Conservation (phyloP, 2,113 vertebrate genomes). For the Eleginops maclovinus region DNA sequence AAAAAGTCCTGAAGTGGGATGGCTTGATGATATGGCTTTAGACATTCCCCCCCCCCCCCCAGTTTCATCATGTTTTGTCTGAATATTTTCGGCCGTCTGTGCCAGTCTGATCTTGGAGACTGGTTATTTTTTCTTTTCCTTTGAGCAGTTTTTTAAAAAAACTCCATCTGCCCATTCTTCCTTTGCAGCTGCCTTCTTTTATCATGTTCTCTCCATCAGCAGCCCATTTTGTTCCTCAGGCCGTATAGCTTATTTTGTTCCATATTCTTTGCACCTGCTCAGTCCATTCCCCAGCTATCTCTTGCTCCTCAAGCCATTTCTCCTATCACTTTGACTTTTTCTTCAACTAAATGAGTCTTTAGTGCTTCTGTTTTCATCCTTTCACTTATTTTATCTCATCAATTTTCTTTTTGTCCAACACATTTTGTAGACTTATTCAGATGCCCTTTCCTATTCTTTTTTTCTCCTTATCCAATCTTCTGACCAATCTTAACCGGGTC, state of each 20-base stretch:
- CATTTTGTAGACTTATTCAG: constrained; percentile 22
- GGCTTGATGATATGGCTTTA: not conserved
- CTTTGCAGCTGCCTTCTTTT: constrained; percentile 53
- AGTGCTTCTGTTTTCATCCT: constrained; percentile 27
- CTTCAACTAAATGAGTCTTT: constrained; percentile 46
- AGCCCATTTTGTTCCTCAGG: constrained; percentile 41
- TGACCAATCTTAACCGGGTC: not conserved
- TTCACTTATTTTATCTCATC: constrained; percentile 24
- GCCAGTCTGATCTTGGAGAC: constrained; percentile 29
- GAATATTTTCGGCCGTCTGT: constrained; percentile 29
- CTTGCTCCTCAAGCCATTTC: constrained; percentile 35
- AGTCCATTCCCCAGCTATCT: constrained; percentile 17
- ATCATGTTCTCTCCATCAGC: constrained; percentile 38
- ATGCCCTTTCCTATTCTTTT: constrained; percentile 2
- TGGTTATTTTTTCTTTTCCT: constrained; percentile 49
- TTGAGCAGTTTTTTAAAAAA: constrained; percentile 16
- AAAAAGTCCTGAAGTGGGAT: constrained; percentile 13
- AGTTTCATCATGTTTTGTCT: constrained; percentile 37
- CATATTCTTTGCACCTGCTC: constrained; percentile 54
- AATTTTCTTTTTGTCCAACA: not conserved
- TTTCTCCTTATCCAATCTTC: not conserved
- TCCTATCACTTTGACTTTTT: constrained; percentile 43
- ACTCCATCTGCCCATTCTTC: constrained; percentile 33
- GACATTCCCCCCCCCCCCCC: not conserved
- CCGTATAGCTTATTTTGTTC: constrained; percentile 58